phyloP scores from a whole-genome alignment of 2,888 invertebrate genomes.

The Lasioglossum leucozonium region DNA sequence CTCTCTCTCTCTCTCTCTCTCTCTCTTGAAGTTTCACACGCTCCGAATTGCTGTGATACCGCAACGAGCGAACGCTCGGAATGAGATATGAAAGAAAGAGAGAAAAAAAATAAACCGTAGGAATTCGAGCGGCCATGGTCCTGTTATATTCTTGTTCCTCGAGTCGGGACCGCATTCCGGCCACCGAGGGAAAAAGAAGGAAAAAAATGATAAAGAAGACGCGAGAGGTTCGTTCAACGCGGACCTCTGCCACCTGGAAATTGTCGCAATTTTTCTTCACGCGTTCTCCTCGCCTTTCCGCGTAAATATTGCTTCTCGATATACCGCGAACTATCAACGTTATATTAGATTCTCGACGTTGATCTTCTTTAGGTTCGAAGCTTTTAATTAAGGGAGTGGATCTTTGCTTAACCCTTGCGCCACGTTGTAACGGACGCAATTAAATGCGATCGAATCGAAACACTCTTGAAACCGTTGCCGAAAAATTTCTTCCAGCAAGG shows the following conservation, averaged over 20 bases:
- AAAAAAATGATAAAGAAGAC: background rate
- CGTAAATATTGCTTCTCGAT: background rate
- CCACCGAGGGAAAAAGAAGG: background rate
- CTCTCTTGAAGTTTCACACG: background rate
- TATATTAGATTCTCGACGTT: background rate
- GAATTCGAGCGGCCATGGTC: background rate
- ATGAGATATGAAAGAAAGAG: background rate
- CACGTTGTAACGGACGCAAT: background rate
- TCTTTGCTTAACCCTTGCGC: background rate
- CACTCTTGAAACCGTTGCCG: background rate
- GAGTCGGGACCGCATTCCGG: background rate
- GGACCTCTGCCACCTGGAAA: slow-evolving; percentile 4
- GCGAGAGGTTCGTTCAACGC: background rate
- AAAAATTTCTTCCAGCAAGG: background rate
- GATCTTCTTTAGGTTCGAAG: background rate
- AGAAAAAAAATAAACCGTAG: background rate
- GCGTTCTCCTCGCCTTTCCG: background rate
- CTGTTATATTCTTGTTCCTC: slow-evolving; percentile 11
- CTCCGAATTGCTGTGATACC: slow-evolving; percentile 1
- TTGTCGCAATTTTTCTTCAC: background rate
- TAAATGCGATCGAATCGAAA: background rate
- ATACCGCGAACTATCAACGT: background rate
- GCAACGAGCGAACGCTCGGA: background rate
- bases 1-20: background rate
- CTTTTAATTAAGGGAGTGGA: background rate